Evolutionary conservation across 2,888 invertebrate genomes (phyloP).

Genomic region (Alentia gelatinosa): DNA sequence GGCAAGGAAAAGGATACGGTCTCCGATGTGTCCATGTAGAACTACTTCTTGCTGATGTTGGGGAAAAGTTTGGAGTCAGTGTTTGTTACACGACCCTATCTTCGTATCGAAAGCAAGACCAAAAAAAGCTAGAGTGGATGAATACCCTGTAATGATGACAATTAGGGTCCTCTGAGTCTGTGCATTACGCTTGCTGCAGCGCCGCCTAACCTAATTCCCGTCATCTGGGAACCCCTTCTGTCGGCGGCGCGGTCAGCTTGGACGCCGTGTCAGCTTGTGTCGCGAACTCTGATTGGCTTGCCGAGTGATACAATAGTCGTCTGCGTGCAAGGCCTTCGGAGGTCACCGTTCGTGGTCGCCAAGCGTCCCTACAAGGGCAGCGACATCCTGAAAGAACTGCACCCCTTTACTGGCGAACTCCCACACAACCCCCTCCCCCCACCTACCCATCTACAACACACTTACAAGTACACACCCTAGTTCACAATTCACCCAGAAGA

Average conservation of each 20-base stretch:
- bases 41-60: neutral
- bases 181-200: neutral
- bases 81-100: neutral
- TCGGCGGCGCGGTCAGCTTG: neutral
- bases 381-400: neutral
- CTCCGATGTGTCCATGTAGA: too few relatives aligned
- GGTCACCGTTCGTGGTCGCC: neutral
- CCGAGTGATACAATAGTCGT: neutral
- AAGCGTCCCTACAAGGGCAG: neutral
- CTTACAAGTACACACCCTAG: neutral
- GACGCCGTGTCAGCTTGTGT: conserved; percentile 38
- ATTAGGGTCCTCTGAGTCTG: neutral
- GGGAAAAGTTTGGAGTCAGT: neutral
- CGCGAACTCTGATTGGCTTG: conserved; percentile 40
- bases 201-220: neutral
- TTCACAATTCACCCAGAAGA: neutral
- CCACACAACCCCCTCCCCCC: neutral
- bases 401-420: neutral
- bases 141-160: conserved; percentile 44
- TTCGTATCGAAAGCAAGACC: neutral
- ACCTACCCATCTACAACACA: neutral
- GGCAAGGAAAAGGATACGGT: too few relatives aligned
- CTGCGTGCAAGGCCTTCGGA: neutral
- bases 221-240: neutral
- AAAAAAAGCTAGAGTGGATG: neutral